Conservation (phyloP, 37 sponge, comb jelly and placozoan species). For the Spongilla lacustris region DNA sequence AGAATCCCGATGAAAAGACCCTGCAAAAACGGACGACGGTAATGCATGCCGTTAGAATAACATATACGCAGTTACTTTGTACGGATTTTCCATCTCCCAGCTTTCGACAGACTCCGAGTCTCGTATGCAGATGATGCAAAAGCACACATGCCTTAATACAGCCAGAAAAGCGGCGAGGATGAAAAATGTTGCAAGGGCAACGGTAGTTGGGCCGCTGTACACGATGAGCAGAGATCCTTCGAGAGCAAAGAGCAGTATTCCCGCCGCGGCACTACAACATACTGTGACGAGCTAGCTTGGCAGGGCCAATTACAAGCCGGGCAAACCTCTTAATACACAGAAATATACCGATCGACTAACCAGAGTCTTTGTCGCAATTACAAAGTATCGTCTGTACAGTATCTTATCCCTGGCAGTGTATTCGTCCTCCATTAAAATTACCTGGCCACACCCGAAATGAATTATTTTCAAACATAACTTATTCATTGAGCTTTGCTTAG, state of each 20-base stretch:
- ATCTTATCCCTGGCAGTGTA: not conserved
- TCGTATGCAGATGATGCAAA: not conserved
- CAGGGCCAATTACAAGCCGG: too few relatives aligned
- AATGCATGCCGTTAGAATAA: not conserved
- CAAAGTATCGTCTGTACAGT: not conserved
- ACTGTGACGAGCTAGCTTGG: not conserved
- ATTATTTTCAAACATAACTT: too few relatives aligned
- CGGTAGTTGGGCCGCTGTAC: not conserved
- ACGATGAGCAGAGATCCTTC: not conserved
- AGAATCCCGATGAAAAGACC: not conserved
- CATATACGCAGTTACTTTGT: not conserved
- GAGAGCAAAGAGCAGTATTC: not conserved
- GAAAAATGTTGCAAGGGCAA: not conserved
- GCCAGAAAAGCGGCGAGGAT: not conserved
- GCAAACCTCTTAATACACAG: not conserved
- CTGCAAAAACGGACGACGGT: not conserved
- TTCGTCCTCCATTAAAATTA: not conserved
- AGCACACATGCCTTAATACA: not conserved
- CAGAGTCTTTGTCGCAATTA: not conserved
- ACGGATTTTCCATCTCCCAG: not conserved
- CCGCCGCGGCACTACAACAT: not conserved
- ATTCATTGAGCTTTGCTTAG: too few relatives aligned
- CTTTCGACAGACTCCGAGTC: not conserved
- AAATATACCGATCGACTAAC: not conserved
- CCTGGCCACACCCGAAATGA: not conserved